Base-by-base conservation (phyloP, 2,797 vertebrate genomes). In the Myoxocephalus aenaeus region DNA sequence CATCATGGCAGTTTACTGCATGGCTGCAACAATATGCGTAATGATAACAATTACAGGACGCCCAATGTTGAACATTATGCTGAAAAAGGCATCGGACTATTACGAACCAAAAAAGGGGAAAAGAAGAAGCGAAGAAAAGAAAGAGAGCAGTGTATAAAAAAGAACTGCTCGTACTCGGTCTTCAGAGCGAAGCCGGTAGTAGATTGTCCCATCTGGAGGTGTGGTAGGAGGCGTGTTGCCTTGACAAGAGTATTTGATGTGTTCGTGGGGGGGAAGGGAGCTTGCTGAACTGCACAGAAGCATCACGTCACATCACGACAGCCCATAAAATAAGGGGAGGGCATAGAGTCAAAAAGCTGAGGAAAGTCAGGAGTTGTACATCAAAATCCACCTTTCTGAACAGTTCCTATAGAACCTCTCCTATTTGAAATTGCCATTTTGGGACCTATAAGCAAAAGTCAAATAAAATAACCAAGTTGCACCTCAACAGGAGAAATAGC, bases 201-300 rank as follows among this genome's bases (percentile, higher is more conserved):
- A 53, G 62, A 75, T 77, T 5, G 27, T 84, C 48, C 68, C 73
- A 77, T 86, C 73, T 81, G 79, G 80, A 80, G 77, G 81, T 86
- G 81, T 82, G 70, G 73, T 36, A 59, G 73, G 81, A 82, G 83
- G 83, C 25, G 22, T 79, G 82, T 78, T 78, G 79, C 66, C 73
- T 79, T 91, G 89, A 87, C 84, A 87, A 61, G 44, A 70, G 72
- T 65, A 81, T 80, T 83, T 80, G 82, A 87, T 82, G 54, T 82
- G 81, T 79, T 76, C 20, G 57, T 4, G 40, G 64, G 62, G 54
- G 59, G 56, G 58, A 5, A 32, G 74, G 65, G 59, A 46, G 51
- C n/a, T 22, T 46, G 73, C 66, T 75, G 69, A 75, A 74, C 17
- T 4, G 51, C 66, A 54, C 62, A 11, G 10, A 57, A 56, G 77